Evolutionary conservation across 2,797 vertebrate genomes (phyloP).

Genomic region (Lepidocolaptes lacrymiger): DNA sequence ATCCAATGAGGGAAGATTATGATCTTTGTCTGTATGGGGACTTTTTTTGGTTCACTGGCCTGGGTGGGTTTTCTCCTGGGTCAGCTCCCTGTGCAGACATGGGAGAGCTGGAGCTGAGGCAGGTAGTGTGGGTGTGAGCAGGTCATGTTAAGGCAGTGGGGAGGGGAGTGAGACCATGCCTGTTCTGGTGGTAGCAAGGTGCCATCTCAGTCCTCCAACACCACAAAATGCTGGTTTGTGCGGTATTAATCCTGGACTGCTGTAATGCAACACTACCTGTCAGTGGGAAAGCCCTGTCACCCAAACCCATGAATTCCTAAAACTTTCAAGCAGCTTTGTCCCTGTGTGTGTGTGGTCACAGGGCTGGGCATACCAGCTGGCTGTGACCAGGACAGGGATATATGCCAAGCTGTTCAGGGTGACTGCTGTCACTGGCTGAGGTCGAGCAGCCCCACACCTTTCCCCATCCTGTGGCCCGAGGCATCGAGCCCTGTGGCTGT

Average conservation of each 20-base stretch:
- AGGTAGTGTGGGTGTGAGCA: not conserved
- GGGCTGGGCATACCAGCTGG: not conserved
- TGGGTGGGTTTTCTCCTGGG: not conserved
- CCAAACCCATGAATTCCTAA: accelerated
- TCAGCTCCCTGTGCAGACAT: not conserved
- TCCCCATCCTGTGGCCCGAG: accelerated
- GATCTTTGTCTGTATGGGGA: not conserved
- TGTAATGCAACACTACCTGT: not conserved
- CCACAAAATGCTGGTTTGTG: not conserved
- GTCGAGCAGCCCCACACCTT: not conserved
- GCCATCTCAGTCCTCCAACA: not conserved
- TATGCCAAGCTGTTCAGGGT: accelerated
- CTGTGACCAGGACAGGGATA: not conserved
- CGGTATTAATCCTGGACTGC: not conserved
- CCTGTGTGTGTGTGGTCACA: not conserved
- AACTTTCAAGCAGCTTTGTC: not conserved
- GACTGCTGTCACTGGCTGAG: not conserved
- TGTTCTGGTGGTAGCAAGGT: not conserved
- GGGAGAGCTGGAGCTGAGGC: not conserved
- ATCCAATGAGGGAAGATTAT: not conserved
- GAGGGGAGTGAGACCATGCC: accelerated
- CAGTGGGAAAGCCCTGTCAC: not conserved
- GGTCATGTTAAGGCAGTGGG: not conserved
- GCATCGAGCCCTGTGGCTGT: not conserved
- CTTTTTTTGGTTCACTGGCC: not conserved